A percentile compares a stretch with the other conserved stretches of the same genome.
Evolutionary conservation across 2,113 vertebrate species (phyloP).

Genomic region (Pelusios castaneus): DNA sequence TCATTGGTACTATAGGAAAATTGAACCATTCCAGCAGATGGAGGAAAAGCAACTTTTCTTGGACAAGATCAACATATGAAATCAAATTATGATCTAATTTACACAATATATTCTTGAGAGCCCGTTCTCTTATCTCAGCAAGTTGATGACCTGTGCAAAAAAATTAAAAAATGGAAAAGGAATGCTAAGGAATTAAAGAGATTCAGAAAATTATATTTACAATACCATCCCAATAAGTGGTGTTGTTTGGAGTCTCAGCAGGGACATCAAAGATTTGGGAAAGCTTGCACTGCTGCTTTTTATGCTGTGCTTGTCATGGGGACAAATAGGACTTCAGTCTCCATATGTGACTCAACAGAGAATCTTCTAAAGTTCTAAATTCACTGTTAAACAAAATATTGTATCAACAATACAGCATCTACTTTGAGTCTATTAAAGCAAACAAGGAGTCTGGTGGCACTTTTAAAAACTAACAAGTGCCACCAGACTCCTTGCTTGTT

Average conservation of each 20-base stretch:
- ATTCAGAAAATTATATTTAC: not conserved
- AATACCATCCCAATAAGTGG: not conserved
- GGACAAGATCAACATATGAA: constrained; percentile 82
- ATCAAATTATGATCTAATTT: constrained; percentile 89
- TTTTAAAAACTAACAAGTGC: no score
- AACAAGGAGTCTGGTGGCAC: no score
- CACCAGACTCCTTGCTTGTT: no score
- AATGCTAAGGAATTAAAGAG: not conserved
- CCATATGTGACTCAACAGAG: not conserved
- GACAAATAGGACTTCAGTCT: fast-evolving
- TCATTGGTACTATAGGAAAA: constrained; percentile 88
- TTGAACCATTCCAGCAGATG: constrained; percentile 94
- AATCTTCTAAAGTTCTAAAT: fast-evolving
- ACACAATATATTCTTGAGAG: constrained; percentile 84
- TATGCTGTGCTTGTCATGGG: not conserved
- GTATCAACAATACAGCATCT: not conserved
- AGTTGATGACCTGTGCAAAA: constrained; percentile 85
- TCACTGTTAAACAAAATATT: not conserved
- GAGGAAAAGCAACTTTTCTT: constrained; percentile 85
- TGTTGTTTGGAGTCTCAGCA: not conserved
- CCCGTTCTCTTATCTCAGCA: constrained; percentile 91
- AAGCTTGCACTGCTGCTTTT: fast-evolving
- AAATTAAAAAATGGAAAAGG: not conserved
- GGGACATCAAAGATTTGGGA: fast-evolving
- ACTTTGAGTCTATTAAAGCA: not conserved